A percentile compares a stretch with the other conserved stretches of the same genome.
phyloP scores from a whole-genome alignment of 2,888 invertebrate genomes.

The Microplitis deprimator region DNA sequence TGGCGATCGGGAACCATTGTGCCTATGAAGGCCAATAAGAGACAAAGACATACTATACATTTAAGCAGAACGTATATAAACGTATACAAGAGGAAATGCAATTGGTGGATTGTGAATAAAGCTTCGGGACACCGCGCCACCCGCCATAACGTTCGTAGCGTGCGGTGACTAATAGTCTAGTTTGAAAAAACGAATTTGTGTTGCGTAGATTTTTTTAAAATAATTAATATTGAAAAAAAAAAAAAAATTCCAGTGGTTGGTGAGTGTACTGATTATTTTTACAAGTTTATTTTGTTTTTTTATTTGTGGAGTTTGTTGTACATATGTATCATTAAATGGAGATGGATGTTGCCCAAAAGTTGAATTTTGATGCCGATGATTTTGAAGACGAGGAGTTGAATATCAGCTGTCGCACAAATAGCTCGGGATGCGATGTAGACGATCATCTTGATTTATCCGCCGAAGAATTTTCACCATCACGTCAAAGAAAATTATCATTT shows the following conservation, averaged over 20 bases:
- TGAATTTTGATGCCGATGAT: slow-evolving; percentile 67
- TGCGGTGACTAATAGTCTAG: slow-evolving; percentile 43
- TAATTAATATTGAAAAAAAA: slow-evolving; percentile 45
- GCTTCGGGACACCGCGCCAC: slow-evolving; percentile 55
- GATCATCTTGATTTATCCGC: slow-evolving; percentile 77
- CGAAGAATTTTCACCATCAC: slow-evolving; percentile 75
- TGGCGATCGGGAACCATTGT: slow-evolving; percentile 41
- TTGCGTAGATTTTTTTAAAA: not conserved
- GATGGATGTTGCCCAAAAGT: slow-evolving; percentile 68
- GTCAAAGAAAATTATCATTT: slow-evolving; percentile 78
- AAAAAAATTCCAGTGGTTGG: slow-evolving; percentile 45
- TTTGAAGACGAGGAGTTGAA: slow-evolving; percentile 74
- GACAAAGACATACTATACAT: slow-evolving; percentile 35
- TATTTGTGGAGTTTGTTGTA: slow-evolving; percentile 24
- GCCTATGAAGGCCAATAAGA: slow-evolving; percentile 52
- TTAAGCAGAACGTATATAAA: slow-evolving; percentile 13
- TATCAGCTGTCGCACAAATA: slow-evolving; percentile 72
- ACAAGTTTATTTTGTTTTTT: slow-evolving; percentile 15
- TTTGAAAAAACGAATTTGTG: slow-evolving; percentile 57
- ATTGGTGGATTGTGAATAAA: slow-evolving; percentile 53
- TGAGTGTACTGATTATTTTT: slow-evolving; percentile 42
- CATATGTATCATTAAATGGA: slow-evolving; percentile 42
- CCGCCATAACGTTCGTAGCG: slow-evolving; percentile 63
- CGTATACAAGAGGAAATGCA: slow-evolving; percentile 36
- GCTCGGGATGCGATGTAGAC: slow-evolving; percentile 78